Evolutionary conservation across 2,113 vertebrate species (phyloP).

Genomic region (Nothoprocta pentlandii): DNA sequence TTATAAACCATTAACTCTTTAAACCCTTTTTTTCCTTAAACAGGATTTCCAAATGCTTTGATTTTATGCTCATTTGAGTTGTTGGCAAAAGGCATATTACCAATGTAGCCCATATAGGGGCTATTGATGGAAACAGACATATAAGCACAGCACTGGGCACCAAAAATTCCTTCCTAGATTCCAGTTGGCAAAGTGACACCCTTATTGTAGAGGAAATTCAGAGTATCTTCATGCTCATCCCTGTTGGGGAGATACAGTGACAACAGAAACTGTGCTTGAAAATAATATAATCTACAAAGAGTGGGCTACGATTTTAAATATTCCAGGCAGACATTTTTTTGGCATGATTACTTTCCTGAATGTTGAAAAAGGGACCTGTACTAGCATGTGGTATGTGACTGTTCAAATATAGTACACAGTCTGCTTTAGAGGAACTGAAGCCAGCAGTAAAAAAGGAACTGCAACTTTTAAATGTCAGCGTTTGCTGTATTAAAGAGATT

Average conservation of each 20-base stretch:
- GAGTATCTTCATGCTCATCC: background rate
- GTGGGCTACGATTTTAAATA: background rate
- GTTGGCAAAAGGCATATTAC: background rate
- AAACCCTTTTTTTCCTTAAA: background rate
- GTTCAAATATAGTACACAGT: constrained; percentile 50
- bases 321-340: constrained; percentile 42
- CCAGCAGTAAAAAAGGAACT: constrained; percentile 48
- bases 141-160: background rate
- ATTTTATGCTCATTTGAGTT: background rate
- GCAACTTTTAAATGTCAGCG: constrained; percentile 49
- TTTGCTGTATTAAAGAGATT: constrained; percentile 23
- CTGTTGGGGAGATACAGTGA: background rate
- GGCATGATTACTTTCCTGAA: background rate
- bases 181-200: background rate
- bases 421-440: constrained; percentile 30
- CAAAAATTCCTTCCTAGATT: background rate
- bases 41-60: background rate
- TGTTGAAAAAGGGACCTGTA: constrained; percentile 34
- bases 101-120: background rate
- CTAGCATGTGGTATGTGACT: background rate
- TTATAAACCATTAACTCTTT: background rate
- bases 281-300: background rate
- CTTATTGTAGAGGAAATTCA: background rate
- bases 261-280: background rate
- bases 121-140: background rate